Conservation (phyloP, 64 coral and sea anemone genomes). For the Catalaphyllia jardinei region DNA sequence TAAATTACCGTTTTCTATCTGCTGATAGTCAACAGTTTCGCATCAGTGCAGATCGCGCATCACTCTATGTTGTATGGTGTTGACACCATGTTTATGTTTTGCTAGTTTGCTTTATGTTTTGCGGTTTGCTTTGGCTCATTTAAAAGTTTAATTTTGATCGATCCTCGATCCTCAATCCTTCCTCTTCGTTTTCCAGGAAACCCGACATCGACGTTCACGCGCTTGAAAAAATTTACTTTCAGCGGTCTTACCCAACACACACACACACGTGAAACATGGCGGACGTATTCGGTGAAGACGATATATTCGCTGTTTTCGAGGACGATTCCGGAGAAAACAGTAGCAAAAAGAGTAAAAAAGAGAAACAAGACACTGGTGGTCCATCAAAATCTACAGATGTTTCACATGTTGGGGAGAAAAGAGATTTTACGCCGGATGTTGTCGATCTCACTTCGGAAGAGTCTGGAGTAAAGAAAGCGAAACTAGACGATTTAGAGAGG, state of each 20-base stretch:
- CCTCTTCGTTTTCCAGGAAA: too few species aligned
- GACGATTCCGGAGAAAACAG: conserved; percentile 42
- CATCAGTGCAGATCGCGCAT: too few species aligned
- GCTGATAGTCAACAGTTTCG: too few species aligned
- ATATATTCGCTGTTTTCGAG: conserved; percentile 97
- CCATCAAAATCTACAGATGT: conserved; percentile 28
- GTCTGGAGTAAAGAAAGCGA: conserved; percentile 63
- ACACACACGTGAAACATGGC: conserved; percentile 77
- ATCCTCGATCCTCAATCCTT: too few species aligned
- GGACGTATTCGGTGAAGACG: conserved; percentile 72
- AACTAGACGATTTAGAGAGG: conserved; percentile 83
- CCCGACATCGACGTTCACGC: too few species aligned
- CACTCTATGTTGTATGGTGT: too few species aligned
- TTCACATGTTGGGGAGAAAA: conserved; percentile 54
- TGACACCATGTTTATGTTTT: too few species aligned
- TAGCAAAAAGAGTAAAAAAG: conserved; percentile 55
- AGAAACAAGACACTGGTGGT: conserved; percentile 7
- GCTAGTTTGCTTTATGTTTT: too few species aligned
- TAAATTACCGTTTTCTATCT: too few species aligned
- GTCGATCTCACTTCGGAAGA: conserved; percentile 48
- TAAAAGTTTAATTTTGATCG: too few species aligned
- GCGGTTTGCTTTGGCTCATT: too few species aligned
- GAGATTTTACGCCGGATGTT: conserved; percentile 67
- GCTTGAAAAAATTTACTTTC: background rate
- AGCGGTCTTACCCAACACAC: conserved; percentile 9